Percentiles rank a stretch among this genome's conserved stretches.
Conservation (phyloP, 2,113 vertebrate genomes). For the Casuarius casuarius region DNA sequence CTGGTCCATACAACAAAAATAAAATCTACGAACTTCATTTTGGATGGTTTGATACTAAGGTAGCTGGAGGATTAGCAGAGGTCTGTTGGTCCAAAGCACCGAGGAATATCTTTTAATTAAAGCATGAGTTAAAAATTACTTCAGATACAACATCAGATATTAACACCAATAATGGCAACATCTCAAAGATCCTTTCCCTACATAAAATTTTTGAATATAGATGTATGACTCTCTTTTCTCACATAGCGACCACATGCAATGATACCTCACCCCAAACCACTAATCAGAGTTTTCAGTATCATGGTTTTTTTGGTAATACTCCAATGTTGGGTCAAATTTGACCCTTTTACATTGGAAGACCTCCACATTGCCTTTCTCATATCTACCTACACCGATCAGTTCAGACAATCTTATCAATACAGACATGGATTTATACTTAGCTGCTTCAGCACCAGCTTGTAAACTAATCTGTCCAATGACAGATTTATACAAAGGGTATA, state of each 20-base stretch:
- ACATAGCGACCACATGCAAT: neutral
- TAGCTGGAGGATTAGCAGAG: neutral
- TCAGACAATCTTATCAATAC: neutral
- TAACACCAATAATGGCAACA: neutral
- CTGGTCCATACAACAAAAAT: fast-evolving
- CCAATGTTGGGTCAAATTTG: neutral
- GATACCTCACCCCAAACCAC: neutral
- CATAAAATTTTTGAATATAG: neutral
- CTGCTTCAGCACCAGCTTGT: neutral
- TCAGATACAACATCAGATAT: neutral
- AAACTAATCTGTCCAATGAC: neutral
- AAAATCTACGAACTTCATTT: neutral
- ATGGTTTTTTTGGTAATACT: neutral
- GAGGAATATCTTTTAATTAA: neutral
- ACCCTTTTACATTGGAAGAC: neutral
- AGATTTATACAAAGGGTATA: neutral
- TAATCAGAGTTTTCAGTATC: neutral
- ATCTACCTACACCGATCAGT: neutral
- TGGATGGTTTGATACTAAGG: fast-evolving
- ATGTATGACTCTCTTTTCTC: neutral
- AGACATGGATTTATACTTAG: neutral
- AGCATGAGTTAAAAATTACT: neutral
- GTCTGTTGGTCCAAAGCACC: neutral
- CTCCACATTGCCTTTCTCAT: neutral
- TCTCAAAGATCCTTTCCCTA: neutral